phyloP scores from a whole-genome alignment of 2,113 vertebrate genomes.

The Coptodon rendalli region DNA sequence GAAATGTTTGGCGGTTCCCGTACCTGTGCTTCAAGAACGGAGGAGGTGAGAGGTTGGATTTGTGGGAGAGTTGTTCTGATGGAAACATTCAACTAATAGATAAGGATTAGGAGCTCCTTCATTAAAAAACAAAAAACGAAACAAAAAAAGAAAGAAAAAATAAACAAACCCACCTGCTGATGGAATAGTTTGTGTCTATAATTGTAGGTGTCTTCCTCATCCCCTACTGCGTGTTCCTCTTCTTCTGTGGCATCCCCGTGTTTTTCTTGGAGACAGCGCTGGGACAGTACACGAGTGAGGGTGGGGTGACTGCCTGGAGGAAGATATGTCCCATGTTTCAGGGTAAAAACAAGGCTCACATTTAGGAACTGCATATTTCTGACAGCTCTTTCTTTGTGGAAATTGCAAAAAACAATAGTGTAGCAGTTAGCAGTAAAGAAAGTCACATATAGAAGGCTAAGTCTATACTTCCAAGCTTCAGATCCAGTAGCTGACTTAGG shows the following conservation, averaged over 20 bases:
- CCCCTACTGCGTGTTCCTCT: conserved; percentile 87
- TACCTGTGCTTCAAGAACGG: conserved; percentile 88
- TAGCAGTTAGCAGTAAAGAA: not conserved
- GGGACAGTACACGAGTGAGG: conserved; percentile 90
- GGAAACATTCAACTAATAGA: not conserved
- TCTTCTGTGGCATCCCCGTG: conserved; percentile 84
- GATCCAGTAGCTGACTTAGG: not conserved
- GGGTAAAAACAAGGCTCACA: conserved; percentile 64
- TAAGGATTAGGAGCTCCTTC: not conserved
- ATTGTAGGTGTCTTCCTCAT: conserved; percentile 86
- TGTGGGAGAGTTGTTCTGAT: not conserved
- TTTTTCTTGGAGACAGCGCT: conserved; percentile 88
- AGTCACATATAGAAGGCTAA: not conserved
- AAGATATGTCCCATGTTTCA: conserved; percentile 92
- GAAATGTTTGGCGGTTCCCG: conserved; percentile 88
- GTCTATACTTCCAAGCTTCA: not conserved
- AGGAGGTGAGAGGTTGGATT: conserved; percentile 72
- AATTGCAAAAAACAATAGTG: not conserved
- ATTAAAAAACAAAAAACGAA: not conserved
- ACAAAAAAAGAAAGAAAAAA: not conserved
- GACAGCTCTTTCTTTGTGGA: not conserved
- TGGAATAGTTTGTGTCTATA: not conserved
- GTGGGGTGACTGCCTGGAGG: conserved; percentile 87
- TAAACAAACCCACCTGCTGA: not conserved
- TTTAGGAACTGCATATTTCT: not conserved